Evolutionary conservation across 2,888 invertebrate genomes (phyloP).

Genomic region (Anoncus sp.): DNA sequence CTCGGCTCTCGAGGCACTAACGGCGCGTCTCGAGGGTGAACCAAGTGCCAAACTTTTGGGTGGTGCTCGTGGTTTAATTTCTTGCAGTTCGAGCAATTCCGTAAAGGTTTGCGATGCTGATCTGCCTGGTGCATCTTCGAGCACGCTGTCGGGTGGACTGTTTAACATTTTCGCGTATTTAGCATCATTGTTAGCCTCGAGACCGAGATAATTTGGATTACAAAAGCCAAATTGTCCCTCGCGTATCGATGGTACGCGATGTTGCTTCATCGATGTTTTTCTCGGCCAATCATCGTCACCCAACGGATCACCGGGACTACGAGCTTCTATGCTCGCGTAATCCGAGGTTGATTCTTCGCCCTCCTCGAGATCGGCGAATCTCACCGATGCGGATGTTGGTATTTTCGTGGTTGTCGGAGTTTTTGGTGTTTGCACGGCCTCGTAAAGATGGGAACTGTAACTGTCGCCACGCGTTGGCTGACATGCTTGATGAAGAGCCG

Average conservation of each 20-base stretch:
- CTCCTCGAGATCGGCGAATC: constrained; percentile 85
- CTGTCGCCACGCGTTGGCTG: constrained; percentile 85
- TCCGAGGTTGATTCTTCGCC: constrained; percentile 89
- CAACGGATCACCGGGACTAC: constrained; percentile 81
- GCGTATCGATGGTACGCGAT: constrained; percentile 75
- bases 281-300: constrained; percentile 78
- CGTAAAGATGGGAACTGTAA: constrained; percentile 86
- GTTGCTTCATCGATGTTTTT: constrained; percentile 69
- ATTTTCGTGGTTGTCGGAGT: constrained; percentile 82
- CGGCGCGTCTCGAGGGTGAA: constrained; percentile 84
- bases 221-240: constrained; percentile 88
- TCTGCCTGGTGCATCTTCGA: constrained; percentile 84
- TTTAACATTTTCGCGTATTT: constrained; percentile 84
- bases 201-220: constrained; percentile 90
- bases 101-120: constrained; percentile 80
- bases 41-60: constrained; percentile 84
- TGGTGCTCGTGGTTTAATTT: constrained; percentile 81
- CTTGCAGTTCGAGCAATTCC: constrained; percentile 79
- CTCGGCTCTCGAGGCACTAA: constrained; percentile 86
- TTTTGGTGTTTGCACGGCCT: constrained; percentile 83
- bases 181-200: constrained; percentile 83
- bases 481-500: constrained; percentile 84
- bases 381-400: constrained; percentile 86
- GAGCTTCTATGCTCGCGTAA: constrained; percentile 89
- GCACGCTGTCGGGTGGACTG: constrained; percentile 87